Base-by-base conservation (phyloP, 2,113 vertebrate genomes). In the Microcebus lehilahytsara region DNA sequence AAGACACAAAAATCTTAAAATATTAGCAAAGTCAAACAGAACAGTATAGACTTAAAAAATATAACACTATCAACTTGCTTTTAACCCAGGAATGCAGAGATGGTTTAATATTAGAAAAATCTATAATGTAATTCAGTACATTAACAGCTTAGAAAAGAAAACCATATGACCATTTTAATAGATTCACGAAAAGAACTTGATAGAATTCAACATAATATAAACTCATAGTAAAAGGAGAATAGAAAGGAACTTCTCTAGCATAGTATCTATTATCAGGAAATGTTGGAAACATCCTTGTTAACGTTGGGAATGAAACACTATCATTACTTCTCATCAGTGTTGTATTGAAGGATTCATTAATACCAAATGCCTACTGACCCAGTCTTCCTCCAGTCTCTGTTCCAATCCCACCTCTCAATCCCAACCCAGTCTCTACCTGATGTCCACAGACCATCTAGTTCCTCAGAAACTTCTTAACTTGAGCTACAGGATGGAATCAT, bases 71-170 rank as follows among this genome's bases (percentile, higher is more conserved):
- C 25, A 85, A 85, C 40, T 49, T 83, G 49, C 46, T 74, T 85
- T 78, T 83, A 94, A 74, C 42, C 8, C 27, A 56, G 74, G 79
- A 97, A 96, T 91, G 30, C 49, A 69, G 23, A 58, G 67, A 93
- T 79, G 62, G 83, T 91, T 91, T 51, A 91, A 93, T 78, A 84
- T 85, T 89, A 71, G 56, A 58, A 89, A 96, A 97, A 86, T 84
- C 40, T 91, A 49, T 49, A 49, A 37, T 71, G 25, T 66, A 75
- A 89, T 84, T 96, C 79, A 93, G 46, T 0, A 64, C 42, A 95
- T 75, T 64, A 91, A 72, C 49, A 89, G 23, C 85, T 86, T 49
- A 16, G 81, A 66, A 94, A 91, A 80, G 40, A 66, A 89, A 79
- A 64, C 51, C 30, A 49, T 37, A 53, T 16, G 14, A 89, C 27